These are phyloP conservation scores for Chrysochloris asiatica DNA, from an alignment of 2,113 vertebrate species.

Conservation along the genomic window DNA sequence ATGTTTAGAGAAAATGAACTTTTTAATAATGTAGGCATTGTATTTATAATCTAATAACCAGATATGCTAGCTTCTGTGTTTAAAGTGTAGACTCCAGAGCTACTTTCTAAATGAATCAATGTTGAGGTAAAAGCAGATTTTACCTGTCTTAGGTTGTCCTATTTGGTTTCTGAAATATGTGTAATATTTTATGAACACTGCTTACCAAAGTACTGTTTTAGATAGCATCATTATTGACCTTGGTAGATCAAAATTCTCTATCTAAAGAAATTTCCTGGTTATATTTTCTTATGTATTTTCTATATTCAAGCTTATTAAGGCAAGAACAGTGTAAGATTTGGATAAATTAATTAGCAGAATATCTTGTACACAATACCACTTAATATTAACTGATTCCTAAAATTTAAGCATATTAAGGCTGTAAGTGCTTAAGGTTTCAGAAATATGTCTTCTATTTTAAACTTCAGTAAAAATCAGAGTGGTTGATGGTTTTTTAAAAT, in stretches of 20 bases:
- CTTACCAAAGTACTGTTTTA: slow-evolving; percentile 77
- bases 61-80: slow-evolving; percentile 73
- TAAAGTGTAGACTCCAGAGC: slow-evolving; percentile 73
- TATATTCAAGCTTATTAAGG: slow-evolving; percentile 25
- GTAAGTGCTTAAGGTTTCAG: no score
- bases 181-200: slow-evolving; percentile 73
- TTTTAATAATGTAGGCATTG: slow-evolving; percentile 34
- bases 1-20: slow-evolving; percentile 45
- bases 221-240: slow-evolving; percentile 78
- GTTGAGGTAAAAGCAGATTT: slow-evolving; percentile 80
- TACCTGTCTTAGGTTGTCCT: slow-evolving; percentile 81
- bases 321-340: slow-evolving; percentile 38
- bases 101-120: slow-evolving; percentile 70
- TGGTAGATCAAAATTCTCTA: slow-evolving; percentile 72
- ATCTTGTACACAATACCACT: neutral
- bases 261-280: slow-evolving; percentile 62
- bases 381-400: slow-evolving; percentile 47
- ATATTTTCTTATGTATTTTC: neutral
- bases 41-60: slow-evolving; percentile 67
- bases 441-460: slow-evolving; percentile 32
- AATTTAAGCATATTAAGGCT: neutral
- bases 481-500: neutral
- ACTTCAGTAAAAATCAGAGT: slow-evolving; percentile 49
- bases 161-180: slow-evolving; percentile 71
- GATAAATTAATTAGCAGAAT: neutral